Conservation (phyloP, 2,113 vertebrate genomes). For the Nycticryphes semicollaris region DNA sequence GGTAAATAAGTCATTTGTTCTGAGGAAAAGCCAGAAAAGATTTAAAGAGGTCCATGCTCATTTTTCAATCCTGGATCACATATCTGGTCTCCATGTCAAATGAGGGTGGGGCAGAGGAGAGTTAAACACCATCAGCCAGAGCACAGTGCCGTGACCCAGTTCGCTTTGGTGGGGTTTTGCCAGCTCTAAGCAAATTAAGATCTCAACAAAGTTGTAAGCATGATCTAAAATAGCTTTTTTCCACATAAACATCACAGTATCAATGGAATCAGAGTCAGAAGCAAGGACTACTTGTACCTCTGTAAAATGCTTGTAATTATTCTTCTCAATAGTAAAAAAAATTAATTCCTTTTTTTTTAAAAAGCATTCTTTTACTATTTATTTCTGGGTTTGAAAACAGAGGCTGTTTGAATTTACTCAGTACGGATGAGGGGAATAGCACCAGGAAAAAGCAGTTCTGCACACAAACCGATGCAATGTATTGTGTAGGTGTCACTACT, state of each 20-base stretch:
- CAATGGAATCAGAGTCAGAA: background rate
- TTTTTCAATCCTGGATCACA: background rate
- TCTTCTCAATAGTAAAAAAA: background rate
- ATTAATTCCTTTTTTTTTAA: background rate
- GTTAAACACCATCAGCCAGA: background rate
- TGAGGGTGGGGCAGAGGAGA: background rate
- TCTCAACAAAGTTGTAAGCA: background rate
- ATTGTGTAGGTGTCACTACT: background rate
- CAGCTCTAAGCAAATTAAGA: background rate
- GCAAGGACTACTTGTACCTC: background rate
- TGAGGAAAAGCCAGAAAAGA: background rate
- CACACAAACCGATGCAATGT: background rate
- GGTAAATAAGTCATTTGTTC: background rate
- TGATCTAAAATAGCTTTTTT: background rate
- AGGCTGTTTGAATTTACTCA: background rate
- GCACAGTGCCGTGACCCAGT: background rate
- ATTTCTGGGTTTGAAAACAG: background rate
- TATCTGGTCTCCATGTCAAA: background rate
- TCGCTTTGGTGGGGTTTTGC: background rate
- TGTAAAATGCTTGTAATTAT: background rate
- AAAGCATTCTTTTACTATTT: background rate
- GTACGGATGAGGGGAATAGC: background rate
- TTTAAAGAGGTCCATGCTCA: background rate
- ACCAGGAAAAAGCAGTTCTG: background rate
- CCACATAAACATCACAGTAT: background rate